phyloP scores from a whole-genome alignment of 2,113 vertebrate species.

The Charina bottae region DNA sequence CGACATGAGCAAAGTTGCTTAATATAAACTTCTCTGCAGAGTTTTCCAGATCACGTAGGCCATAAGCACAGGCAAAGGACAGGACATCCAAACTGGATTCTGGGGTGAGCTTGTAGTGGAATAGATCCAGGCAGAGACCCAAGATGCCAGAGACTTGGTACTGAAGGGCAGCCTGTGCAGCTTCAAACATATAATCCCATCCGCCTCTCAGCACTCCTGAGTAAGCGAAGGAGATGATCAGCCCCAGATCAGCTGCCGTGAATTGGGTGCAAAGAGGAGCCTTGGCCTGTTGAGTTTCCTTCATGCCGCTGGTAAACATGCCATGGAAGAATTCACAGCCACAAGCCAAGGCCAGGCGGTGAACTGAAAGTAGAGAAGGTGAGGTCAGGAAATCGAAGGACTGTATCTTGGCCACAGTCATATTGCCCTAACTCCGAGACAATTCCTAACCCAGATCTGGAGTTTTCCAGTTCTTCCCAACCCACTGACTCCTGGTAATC shows the following conservation, averaged over 20 bases:
- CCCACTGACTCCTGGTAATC: not conserved
- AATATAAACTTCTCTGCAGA: slow-evolving; percentile 81
- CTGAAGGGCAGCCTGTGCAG: slow-evolving; percentile 81
- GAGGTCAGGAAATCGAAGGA: slow-evolving; percentile 10
- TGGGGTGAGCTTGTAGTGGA: slow-evolving; percentile 75
- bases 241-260: slow-evolving; percentile 72
- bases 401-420: not conserved
- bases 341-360: slow-evolving; percentile 84
- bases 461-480: not conserved
- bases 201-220: slow-evolving; percentile 75
- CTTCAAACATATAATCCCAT: slow-evolving; percentile 83
- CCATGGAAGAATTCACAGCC: slow-evolving; percentile 89
- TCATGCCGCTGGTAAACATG: slow-evolving; percentile 91
- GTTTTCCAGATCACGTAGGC: slow-evolving; percentile 74
- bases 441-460: not conserved
- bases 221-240: slow-evolving; percentile 84
- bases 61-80: slow-evolving; percentile 80
- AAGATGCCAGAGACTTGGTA: slow-evolving; percentile 85
- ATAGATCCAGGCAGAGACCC: slow-evolving; percentile 80
- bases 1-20: slow-evolving; percentile 82
- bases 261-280: slow-evolving; percentile 70
- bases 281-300: slow-evolving; percentile 75
- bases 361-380: slow-evolving; percentile 72
- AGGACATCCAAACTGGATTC: slow-evolving; percentile 80
- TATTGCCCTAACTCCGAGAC: not conserved